A percentile compares a stretch with the other conserved stretches of the same genome.
Conservation (phyloP, 2,113 vertebrate species). For the human (Homo sapiens) region GRCh38 chr2:201921001-201921500, state of each 20-base stretch:
- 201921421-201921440: slow-evolving; percentile 37
- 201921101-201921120: not conserved
- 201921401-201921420: slow-evolving; percentile 32
- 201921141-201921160: not conserved
- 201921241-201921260: not conserved
- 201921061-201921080: not conserved
- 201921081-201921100: not conserved
- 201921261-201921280: not conserved
- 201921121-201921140: not conserved
- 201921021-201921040: not conserved
- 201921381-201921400: slow-evolving; percentile 49
- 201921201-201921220: not conserved
- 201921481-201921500: not conserved
- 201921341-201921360: slow-evolving; percentile 53
- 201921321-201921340: slow-evolving; percentile 39
- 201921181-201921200: not conserved
- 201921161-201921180: not conserved
- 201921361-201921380: slow-evolving; percentile 49
- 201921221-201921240: not conserved
- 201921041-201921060: not conserved
- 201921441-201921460: slow-evolving; percentile 40
- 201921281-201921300: not conserved
- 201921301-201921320: slow-evolving; percentile 55
- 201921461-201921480: not conserved
- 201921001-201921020: not conserved